Conservation (phyloP, 1,140 invertebrate genomes). For the Drosophila aff. region DNA sequence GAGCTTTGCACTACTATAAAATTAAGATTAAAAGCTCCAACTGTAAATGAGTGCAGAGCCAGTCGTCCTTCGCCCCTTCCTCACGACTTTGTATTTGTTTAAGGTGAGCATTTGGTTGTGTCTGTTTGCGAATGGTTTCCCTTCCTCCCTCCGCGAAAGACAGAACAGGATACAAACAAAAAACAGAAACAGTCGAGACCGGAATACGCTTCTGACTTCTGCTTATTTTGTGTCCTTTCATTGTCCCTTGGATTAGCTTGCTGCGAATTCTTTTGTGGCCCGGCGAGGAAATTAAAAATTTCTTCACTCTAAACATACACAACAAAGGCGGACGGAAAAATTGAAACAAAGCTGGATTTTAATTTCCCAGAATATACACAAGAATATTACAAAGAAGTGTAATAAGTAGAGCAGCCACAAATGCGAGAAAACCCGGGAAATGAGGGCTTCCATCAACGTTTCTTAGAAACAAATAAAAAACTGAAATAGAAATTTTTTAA, state of each 20-base stretch:
- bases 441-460: constrained; percentile 13
- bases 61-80: constrained; percentile 16
- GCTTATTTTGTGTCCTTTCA: constrained; percentile 18
- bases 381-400: constrained; percentile 26
- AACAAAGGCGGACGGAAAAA: constrained; percentile 51
- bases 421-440: constrained; percentile 2
- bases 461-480: constrained; percentile 1
- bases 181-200: constrained; percentile 28
- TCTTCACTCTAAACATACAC: constrained; percentile 31
- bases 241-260: constrained; percentile 53
- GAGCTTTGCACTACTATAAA: constrained; percentile 70
- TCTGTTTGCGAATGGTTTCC: constrained; percentile 62
- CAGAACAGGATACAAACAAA: constrained; percentile 29
- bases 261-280: constrained; percentile 42
- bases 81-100: constrained; percentile 45
- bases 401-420: constrained; percentile 30
- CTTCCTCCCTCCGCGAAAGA: neutral
- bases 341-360: constrained; percentile 74
- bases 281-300: constrained; percentile 69
- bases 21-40: constrained; percentile 78
- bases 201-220: constrained; percentile 11
- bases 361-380: constrained; percentile 60
- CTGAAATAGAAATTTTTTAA: neutral
- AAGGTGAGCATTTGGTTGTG: constrained; percentile 65
- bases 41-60: constrained; percentile 55